Evolutionary conservation across 2,888 invertebrate species (phyloP), one percentile per base, ranked within the genome.

Genomic region (Drosophila incognita): DNA sequence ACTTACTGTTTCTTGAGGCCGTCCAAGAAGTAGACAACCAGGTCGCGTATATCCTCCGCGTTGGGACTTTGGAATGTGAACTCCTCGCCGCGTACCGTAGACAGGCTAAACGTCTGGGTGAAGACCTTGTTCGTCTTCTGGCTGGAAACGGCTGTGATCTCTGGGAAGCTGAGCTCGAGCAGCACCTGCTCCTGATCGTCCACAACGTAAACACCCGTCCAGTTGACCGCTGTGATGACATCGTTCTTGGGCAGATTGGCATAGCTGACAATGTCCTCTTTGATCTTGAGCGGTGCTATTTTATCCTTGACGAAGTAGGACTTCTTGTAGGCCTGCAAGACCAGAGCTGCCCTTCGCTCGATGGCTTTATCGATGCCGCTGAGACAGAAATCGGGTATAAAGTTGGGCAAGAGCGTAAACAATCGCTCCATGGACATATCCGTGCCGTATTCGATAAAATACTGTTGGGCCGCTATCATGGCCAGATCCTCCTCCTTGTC

Each of bases 31-130:
- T 98, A 98, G 11, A 98, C 98, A 0, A 99, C 98, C 82, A 99
- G 94, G 93, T 99, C 99, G 57, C 98, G 94, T 79, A 99, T 99
- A 92, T 99, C 99, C 93, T 99, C 99, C 13, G 99, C 98, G 92
- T 99, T 99, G 10, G 99, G 99, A 92, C 99, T 99, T 93, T 99
- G 99, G 94, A 99, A 99, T 18, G 99, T 99, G 91, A 99, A 99
- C 93, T 99, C 99, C 93, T 99, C 99, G 10, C 98, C 98, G 58
- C 99, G 95, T 18, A 99, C 98, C 7, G 99, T 99, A 6, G 97
- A 97, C 82, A 99, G 94, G 85, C 98, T 99, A 92, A 99, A 99
- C 10, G 98, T 98, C 93, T 99, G 98, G 2, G 98, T 97, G 91
- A 99, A 99, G 79, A 98, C 98, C 94, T 99, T 98, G 92, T 97